Evolutionary conservation across 2,888 invertebrate genomes (phyloP), one percentile per base, ranked within the genome.

Genomic region (Ormyrus rosae): DNA sequence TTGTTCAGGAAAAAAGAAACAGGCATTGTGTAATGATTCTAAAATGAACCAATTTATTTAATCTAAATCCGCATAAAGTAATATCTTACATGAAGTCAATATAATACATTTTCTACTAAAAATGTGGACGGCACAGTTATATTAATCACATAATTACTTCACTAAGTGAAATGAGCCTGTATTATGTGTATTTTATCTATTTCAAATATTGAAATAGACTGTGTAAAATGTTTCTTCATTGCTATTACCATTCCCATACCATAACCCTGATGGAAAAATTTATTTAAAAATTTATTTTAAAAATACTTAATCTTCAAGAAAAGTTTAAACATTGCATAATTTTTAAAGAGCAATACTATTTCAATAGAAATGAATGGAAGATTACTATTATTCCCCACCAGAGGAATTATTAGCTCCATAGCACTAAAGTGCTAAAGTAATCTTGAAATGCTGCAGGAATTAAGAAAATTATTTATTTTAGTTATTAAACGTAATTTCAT

Each of bases 11-110:
- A 34, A 34, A 34, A 34, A 34, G 34, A 34, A 71, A 8, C 11
- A 53, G 64, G 9, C n/a, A 58, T 48, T 63, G 1, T 34, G 34
- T 51, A 60, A 9, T 60, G 60, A 74, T 74, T 80, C 53, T 2
- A 74, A 75, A 82, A 69, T 61, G 60, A 77, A 78, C 65, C 58
- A 73, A 73, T 78, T 77, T 73, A 48, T 80, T 79, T 74, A 80
- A 71, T 76, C 60, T 75, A 63, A 67, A 46, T 65, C 19, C 10
- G 55, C 48, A 80, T 78, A 78, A 75, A 72, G 72, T 82, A 81
- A 63, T 56, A 56, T 64, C 63, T 8, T 74, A 74, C 65, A 71
- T 64, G 53, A 78, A 69, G 4, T 70, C 48, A 46, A 60, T 75
- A 75, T 75, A 75, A 60, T 80, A 80, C 75, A 80, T 75, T 75